phyloP scores from a whole-genome alignment of 2,888 invertebrate genomes.

The Hypercompe scribonia region DNA sequence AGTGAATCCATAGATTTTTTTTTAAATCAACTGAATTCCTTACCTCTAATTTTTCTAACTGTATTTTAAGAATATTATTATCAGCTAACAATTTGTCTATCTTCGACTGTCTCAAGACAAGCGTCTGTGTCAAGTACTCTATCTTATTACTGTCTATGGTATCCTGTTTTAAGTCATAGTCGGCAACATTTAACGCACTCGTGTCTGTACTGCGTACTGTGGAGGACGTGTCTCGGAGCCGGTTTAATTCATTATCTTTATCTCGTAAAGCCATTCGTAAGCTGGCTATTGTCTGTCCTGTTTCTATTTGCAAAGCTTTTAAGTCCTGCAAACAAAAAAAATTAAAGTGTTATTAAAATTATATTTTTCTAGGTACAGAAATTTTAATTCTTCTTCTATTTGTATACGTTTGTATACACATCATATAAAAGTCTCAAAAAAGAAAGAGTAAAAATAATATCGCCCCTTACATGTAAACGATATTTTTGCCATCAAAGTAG shows the following conservation, averaged over 20 bases:
- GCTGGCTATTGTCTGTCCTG: conserved; percentile 69
- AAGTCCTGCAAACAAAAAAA: conserved; percentile 64
- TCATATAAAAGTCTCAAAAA: not conserved
- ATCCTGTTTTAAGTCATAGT: conserved; percentile 70
- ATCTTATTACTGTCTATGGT: conserved; percentile 77
- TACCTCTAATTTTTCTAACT: conserved; percentile 93
- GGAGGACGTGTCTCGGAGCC: conserved; percentile 59
- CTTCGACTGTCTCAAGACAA: conserved; percentile 94
- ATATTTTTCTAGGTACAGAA: not conserved
- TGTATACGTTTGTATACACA: not conserved
- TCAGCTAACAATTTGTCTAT: conserved; percentile 94
- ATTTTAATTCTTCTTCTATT: not conserved
- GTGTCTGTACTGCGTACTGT: conserved; percentile 60
- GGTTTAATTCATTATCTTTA: conserved; percentile 70
- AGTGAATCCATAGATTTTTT: too few relatives aligned
- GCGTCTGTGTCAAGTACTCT: conserved; percentile 91
- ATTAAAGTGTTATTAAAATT: not conserved
- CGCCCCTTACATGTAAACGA: not conserved
- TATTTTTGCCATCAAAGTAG: too few relatives aligned
- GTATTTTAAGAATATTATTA: conserved; percentile 93
- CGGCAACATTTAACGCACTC: conserved; percentile 78
- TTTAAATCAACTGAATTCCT: too few relatives aligned
- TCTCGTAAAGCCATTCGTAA: conserved; percentile 67
- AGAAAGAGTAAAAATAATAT: not conserved
- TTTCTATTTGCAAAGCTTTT: conserved; percentile 69